Base-by-base conservation (phyloP, 37 sponge, comb jelly and placozoan species). In the Theonella swinhoei region DNA sequence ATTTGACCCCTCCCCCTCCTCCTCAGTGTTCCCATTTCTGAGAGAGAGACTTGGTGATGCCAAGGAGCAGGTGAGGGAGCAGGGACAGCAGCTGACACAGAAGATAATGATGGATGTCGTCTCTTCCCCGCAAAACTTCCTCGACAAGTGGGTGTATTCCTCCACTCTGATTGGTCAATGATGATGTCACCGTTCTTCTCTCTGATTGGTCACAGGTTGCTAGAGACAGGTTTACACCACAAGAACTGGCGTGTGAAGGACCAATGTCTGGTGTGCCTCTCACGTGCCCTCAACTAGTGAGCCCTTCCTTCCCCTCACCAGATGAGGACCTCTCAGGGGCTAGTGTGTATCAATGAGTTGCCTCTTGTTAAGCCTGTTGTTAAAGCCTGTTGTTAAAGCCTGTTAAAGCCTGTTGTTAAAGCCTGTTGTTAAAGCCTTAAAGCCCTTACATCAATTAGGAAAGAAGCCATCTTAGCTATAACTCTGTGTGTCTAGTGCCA, bases 181-280 rank as follows among this genome's bases (percentile, higher is more conserved):
- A 70, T 17, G 33, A 62, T 78, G 65, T 78, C 22, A 62, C 30
- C 33, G 5, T 8, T 25, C 8, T 62, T 70, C 54, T 47, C 54
- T 47, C 54, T 47, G 54, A 47, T 47, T 47, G 54, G 54, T 47
- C 81, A 88, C 29, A 43, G 69, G 42, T 70, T 93, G 1, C 39
- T 94, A 85, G 77, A 76, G 26, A 42, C 80, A 8, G 67, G 73
- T 29, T 62, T 94, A 33, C 36, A 31, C 0, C 94, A 94, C 69
- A 94, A 94, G 82, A 90, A 90, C 82, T 94, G 90, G 90, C n/a
- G 91, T 24, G 91, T 94, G 72, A 89, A 85, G 65, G 94, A 94
- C 68, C 88, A 94, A 66, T 85, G 88, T 23, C 80, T 94, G 25
- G 60, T 81, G 37, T 90, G 88, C 64, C 79, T 94, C 28, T 78